phyloP scores from a whole-genome alignment of 2,888 invertebrate species.

The Limnephilus rhombicus region DNA sequence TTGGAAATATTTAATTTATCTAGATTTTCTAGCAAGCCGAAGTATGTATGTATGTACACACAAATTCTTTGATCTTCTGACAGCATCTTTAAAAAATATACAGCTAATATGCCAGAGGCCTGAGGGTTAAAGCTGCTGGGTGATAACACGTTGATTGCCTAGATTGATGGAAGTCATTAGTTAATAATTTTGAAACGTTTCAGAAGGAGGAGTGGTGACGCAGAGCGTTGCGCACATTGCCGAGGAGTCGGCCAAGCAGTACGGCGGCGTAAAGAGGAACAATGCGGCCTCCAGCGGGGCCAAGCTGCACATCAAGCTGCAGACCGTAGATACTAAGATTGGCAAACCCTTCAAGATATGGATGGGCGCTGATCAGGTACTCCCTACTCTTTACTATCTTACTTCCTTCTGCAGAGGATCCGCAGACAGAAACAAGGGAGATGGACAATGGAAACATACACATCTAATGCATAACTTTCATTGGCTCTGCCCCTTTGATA shows the following conservation, averaged over 20 bases:
- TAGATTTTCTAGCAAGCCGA: no score
- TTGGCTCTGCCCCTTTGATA: no score
- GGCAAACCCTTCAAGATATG: conserved; percentile 70
- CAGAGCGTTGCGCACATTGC: conserved; percentile 69
- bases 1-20: no score
- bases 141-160: no score
- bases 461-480: no score
- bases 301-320: conserved; percentile 74
- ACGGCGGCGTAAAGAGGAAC: conserved; percentile 9
- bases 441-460: no score
- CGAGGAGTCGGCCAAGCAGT: conserved; percentile 62
- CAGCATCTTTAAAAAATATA: no score
- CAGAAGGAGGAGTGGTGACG: conserved; percentile 73
- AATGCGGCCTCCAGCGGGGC: conserved; percentile 8
- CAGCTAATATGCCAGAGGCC: no score
- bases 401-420: background rate
- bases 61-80: no score
- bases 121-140: no score
- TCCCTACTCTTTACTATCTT: background rate
- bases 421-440: no score
- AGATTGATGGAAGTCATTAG: background rate
- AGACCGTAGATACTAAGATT: conserved; percentile 73
- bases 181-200: background rate
- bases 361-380: conserved; percentile 70
- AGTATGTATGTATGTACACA: no score